phyloP scores from a whole-genome alignment of 2,888 invertebrate genomes.

The Hymenopus coronatus region DNA sequence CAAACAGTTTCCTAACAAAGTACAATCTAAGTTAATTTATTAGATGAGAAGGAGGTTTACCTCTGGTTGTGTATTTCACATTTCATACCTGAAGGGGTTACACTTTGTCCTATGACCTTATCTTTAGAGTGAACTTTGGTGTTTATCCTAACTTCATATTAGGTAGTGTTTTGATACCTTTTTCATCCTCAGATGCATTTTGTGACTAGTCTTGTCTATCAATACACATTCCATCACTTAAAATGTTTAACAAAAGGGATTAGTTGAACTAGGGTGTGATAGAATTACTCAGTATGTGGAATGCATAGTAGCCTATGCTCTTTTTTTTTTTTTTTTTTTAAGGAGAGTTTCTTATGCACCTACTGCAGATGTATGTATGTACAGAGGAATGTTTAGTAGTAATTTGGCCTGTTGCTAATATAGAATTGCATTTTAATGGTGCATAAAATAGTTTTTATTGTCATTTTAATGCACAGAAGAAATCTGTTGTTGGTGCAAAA shows the following conservation, averaged over 20 bases:
- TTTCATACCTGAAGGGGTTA: background rate
- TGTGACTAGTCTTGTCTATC: background rate
- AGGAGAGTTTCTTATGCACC: background rate
- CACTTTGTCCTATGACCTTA: background rate
- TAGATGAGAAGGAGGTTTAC: background rate
- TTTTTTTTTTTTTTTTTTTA: too few species aligned
- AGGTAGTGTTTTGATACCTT: background rate
- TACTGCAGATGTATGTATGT: background rate
- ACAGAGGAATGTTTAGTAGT: background rate
- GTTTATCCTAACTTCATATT: background rate
- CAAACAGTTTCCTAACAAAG: background rate
- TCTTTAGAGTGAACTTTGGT: background rate
- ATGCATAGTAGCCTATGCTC: background rate
- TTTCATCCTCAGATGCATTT: background rate
- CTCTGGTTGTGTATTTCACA: background rate
- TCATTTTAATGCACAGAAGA: background rate
- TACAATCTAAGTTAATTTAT: background rate
- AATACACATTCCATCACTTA: background rate
- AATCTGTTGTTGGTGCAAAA: conserved; percentile 7
- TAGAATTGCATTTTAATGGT: background rate
- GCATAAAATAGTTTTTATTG: background rate
- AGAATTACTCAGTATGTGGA: background rate
- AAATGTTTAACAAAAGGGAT: background rate
- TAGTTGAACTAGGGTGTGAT: background rate
- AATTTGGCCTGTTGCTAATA: background rate